These are phyloP conservation scores for Luehdorfia chinensis DNA, from an alignment of 1,140 invertebrate species.

Conservation along the genomic window DNA sequence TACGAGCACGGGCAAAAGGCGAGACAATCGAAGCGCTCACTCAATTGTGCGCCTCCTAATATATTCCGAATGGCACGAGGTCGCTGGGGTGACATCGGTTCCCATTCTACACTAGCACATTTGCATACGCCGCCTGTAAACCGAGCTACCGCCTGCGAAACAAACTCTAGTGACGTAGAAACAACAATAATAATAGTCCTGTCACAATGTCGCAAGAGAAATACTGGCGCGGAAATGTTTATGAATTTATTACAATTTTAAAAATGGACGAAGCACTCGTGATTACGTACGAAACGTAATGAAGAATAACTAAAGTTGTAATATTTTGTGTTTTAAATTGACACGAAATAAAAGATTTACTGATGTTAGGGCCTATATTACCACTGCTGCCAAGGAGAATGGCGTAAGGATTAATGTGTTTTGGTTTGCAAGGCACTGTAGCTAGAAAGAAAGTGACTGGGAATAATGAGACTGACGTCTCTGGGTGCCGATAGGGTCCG, in stretches of 20 bases:
- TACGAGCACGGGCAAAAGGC: constrained; percentile 4
- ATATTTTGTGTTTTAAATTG: too few species aligned
- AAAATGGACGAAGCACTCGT: too few species aligned
- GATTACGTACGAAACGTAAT: too few species aligned
- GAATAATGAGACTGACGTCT: too few species aligned
- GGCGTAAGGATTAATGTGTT: not conserved
- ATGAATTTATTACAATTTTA: not conserved
- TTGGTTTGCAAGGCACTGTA: too few species aligned
- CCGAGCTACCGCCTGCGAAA: constrained; percentile 14
- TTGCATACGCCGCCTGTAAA: constrained; percentile 24
- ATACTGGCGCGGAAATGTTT: constrained; percentile 2
- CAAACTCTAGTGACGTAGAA: constrained; percentile 10
- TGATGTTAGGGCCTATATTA: too few species aligned
- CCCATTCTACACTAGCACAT: constrained; percentile 23
- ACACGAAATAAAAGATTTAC: too few species aligned
- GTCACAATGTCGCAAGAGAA: not conserved
- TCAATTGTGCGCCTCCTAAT: constrained; percentile 48
- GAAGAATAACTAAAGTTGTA: too few species aligned
- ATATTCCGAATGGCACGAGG: constrained; percentile 48
- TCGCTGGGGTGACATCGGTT: constrained; percentile 40
- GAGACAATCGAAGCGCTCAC: constrained; percentile 18
- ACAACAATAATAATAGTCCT: not conserved
- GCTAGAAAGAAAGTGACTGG: too few species aligned
- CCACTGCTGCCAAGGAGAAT: not conserved
- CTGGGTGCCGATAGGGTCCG: too few species aligned